A percentile compares a stretch with the other conserved stretches of the same genome.
Conservation (phyloP, 2,113 vertebrate species). For the Hyla sarda region DNA sequence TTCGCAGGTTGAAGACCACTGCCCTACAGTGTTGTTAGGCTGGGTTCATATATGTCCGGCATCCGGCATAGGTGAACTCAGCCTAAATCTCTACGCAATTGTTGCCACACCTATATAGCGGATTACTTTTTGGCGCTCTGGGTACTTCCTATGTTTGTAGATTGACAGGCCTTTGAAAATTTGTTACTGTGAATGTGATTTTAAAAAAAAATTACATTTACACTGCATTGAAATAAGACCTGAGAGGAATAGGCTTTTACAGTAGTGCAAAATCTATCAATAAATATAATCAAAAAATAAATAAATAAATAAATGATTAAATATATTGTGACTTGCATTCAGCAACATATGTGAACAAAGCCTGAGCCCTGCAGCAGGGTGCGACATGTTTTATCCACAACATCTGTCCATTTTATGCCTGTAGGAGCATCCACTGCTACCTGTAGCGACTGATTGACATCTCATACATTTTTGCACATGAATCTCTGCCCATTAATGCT, state of each 20-base stretch:
- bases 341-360: background rate
- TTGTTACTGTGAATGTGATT: background rate
- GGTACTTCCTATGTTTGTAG: background rate
- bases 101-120: no score
- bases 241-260: background rate
- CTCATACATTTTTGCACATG: slow-evolving; percentile 30
- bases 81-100: no score
- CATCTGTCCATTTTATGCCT: slow-evolving; percentile 13
- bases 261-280: background rate
- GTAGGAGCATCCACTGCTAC: background rate
- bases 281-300: no score
- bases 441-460: slow-evolving; percentile 39
- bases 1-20: no score
- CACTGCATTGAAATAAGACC: background rate
- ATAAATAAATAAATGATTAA: background rate
- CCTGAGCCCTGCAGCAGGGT: background rate
- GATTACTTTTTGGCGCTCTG: no score
- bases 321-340: background rate
- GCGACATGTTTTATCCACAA: background rate
- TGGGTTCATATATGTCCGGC: no score
- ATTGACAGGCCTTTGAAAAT: background rate
- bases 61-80: no score
- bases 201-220: no score
- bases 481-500: slow-evolving; percentile 38
- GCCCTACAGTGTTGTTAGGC: no score